phyloP scores from a whole-genome alignment of 2,888 invertebrate genomes.

The Lepidocyrtoides sp. region DNA sequence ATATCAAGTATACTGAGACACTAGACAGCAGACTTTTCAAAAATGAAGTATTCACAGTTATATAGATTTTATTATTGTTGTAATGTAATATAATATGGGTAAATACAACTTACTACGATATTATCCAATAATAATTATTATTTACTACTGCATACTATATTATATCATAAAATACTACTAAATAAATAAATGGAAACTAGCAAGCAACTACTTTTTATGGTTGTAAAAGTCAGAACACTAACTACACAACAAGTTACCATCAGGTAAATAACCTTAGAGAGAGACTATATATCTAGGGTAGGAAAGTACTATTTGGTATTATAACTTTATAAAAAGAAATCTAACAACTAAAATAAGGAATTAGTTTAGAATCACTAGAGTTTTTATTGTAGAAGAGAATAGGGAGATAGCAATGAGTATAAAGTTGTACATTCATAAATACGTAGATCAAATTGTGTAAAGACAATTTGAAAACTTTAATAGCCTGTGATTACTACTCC shows the following conservation, averaged over 20 bases:
- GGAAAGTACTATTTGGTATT: neutral
- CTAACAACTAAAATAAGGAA: neutral
- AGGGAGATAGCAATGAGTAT: neutral
- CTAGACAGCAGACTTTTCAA: constrained; percentile 34
- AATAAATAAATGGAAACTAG: neutral
- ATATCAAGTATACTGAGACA: constrained; percentile 43
- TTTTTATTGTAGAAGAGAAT: constrained; percentile 27
- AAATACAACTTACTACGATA: neutral
- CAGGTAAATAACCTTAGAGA: constrained; percentile 17
- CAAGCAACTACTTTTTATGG: constrained; percentile 18
- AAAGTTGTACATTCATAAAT: constrained; percentile 18
- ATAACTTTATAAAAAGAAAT: neutral
- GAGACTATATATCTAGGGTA: constrained; percentile 3
- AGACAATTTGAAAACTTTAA: constrained; percentile 57
- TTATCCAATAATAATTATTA: neutral
- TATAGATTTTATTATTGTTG: neutral
- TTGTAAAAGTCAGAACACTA: constrained; percentile 22
- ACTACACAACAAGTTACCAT: constrained; percentile 21
- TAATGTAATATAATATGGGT: neutral
- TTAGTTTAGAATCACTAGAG: neutral
- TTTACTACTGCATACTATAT: neutral
- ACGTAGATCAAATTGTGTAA: constrained; percentile 49
- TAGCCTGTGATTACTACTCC: constrained; percentile 75
- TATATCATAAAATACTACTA: neutral
- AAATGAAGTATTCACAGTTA: neutral